Evolutionary conservation across 2,113 vertebrate species (phyloP), one percentile per base, ranked within the genome.

Genomic region (Garra rufa): DNA sequence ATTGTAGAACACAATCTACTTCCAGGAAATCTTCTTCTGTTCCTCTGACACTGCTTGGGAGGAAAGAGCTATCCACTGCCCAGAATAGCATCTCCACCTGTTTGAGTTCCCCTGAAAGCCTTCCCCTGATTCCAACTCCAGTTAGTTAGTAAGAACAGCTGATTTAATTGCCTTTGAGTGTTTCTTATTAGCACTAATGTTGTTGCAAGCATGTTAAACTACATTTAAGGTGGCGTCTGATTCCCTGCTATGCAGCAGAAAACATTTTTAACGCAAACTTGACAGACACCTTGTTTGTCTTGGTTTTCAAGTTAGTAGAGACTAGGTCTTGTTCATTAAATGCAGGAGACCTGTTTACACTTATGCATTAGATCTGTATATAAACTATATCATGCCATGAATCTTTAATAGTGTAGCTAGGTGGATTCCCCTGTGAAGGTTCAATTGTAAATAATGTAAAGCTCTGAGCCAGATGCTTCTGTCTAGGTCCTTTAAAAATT

Each of bases 401-500:
- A 88, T 85, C 24, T 82, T 88, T 86, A 76, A 84, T 84, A 34
- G 30, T 34, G 19, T 85, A 43, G 77, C 44, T 57, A 52, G 44
- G 78, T 83, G 79, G 65, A 86, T 78, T 85, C 82, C 85, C 81
- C 24, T 41, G 30, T 59, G 59, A 67, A 43, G 76, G 59, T 48
- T 38, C 50, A 38, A 48, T 41, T 44, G 65, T 88, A 78, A 83
- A 85, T 88, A 83, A 85, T 84, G 86, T 69, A 89, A 76, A 69
- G 38, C 71, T 52, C 26, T 34, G 14, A 50, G 3, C 44, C 73
- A 73, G 44, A 71, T 73, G 43, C n/a, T 52, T 77, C 73, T 44
- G 59, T 80, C 76, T 65, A 9, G 43, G 26, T 11, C 81, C 21
- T 73, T 41, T 26, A 52, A 69, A 52, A 82, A 30, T 3, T 69